Base-by-base conservation (phyloP, 2,113 vertebrate genomes). In the Alligator sinensis region DNA sequence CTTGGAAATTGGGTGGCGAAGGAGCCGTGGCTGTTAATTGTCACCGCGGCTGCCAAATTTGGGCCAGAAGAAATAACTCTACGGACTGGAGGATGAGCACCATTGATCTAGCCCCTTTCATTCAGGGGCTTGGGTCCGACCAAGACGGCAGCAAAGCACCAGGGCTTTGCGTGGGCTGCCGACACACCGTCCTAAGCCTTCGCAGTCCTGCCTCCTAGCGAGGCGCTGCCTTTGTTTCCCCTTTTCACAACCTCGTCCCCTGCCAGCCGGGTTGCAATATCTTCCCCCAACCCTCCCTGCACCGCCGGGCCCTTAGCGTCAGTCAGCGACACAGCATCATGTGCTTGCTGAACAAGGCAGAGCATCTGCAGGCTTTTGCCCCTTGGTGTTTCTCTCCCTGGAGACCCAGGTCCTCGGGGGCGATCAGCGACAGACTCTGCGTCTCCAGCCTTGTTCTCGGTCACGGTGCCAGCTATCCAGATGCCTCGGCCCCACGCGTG, bases 171-270 rank as follows among this genome's bases (percentile, higher is more conserved):
- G 93, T 88, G 81, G 92, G 90, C 94, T 86, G 66, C 76, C 76
- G 76, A 47, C 72, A 25, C 4, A 1, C 94, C 95, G 94, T 92
- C 96, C 92, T 93, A 96, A 96, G 55, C 27, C 84, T 94, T 95
- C 87, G 96, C 88, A 90, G 90, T 77, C 80, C 84, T 81, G 10
- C 60, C 75, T 82, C 57, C 62, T 90, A 82, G 74, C 88, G 62
- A 83, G 93, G 68, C 93, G 83, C 97, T 76, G 96, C 96, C 83
- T 91, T 93, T 92, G 87, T 96, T 95, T 96, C 92, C 94, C 91
- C 89, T 96, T 97, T 96, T 96, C 90, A 81, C 91, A 96, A 94
- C 80, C 21, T 66, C 72, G 25, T 91, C 90, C 82, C 11, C 38
- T 82, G 94, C 93, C 91, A 95, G 94, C 81, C 91, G 77, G 77